Evolutionary conservation across 2,113 vertebrate genomes (phyloP), one percentile per base, ranked within the genome.

Genomic region (Chaetodon auriga): DNA sequence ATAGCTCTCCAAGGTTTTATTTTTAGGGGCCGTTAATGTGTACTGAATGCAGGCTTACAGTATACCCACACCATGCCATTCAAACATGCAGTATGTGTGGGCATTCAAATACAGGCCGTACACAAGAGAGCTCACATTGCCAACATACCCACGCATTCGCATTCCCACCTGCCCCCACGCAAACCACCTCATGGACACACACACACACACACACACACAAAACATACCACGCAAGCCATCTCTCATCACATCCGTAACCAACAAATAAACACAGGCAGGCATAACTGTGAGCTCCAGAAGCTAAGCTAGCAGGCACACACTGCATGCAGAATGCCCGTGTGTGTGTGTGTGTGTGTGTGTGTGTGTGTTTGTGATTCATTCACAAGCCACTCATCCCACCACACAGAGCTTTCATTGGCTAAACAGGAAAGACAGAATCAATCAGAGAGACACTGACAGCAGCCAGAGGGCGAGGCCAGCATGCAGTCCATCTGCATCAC

Each of bases 401-500:
- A 78, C 61, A 75, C 70, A 36, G 12, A 70, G 64, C 57, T 85
- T 85, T 80, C 57, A 88, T 89, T 87, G 84, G 81, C 82, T 75
- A 86, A 91, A 93, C 89, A 94, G 88, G 90, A 93, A 85, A 87
- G 80, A 73, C 85, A 69, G 84, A 80, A 89, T 92, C 83, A 92
- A 91, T 92, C 90, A 90, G 75, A 65, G 73, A 82, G 69, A 74
- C 66, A 88, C 75, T 6, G 78, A 93, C 89, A 90, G 88, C 83
- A 82, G 82, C 90, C 75, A 12, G 51, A 83, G 87, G 83, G 90
- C 65, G 45, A 88, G 45, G 65, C 62, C 79, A 75, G 75, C 82
- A 49, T 69, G 87, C 71, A 73, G 70, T 83, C 79, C 48, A 65
- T 87, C 82, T 81, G 81, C 76, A 55, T 74, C 85, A 58, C 71